phyloP scores from a whole-genome alignment of 2,113 vertebrate species.

The Hassar affinis region DNA sequence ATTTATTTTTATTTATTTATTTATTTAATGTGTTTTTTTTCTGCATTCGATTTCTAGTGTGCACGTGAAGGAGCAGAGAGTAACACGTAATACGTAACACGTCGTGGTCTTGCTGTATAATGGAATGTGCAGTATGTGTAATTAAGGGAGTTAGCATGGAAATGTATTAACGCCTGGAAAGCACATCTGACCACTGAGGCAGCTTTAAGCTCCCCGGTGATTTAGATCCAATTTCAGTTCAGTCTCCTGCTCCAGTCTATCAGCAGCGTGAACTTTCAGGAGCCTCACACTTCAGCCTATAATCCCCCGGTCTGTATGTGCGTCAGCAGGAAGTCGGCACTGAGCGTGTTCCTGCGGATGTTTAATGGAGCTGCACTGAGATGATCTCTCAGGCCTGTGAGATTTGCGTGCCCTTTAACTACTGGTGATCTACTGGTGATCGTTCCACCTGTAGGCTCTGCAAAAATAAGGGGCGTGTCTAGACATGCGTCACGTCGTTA shows the following conservation, averaged over 20 bases:
- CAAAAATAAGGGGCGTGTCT: neutral
- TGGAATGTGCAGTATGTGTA: neutral
- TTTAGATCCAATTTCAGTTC: conserved; percentile 25
- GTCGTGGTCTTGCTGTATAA: neutral
- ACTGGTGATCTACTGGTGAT: neutral
- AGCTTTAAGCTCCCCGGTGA: neutral
- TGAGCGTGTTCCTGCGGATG: conserved; percentile 6
- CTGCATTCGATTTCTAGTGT: neutral
- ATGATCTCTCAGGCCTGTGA: neutral
- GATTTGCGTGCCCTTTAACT: neutral
- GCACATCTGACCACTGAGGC: neutral
- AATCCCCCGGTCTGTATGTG: conserved; percentile 9
- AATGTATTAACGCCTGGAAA: neutral
- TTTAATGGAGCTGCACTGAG: neutral
- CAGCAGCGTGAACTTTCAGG: neutral
- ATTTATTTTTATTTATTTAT: neutral
- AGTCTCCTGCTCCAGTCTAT: neutral
- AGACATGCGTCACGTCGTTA: neutral
- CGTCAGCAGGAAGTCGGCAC: neutral
- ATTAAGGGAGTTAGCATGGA: neutral
- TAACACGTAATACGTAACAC: no score
- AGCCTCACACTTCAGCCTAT: neutral
- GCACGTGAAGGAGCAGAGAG: neutral
- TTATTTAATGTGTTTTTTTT: neutral
- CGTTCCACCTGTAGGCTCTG: neutral